A percentile compares a stretch with the other conserved stretches of the same genome.
Evolutionary conservation across 2,888 invertebrate genomes (phyloP).

Genomic region (Andrena flavipes): DNA sequence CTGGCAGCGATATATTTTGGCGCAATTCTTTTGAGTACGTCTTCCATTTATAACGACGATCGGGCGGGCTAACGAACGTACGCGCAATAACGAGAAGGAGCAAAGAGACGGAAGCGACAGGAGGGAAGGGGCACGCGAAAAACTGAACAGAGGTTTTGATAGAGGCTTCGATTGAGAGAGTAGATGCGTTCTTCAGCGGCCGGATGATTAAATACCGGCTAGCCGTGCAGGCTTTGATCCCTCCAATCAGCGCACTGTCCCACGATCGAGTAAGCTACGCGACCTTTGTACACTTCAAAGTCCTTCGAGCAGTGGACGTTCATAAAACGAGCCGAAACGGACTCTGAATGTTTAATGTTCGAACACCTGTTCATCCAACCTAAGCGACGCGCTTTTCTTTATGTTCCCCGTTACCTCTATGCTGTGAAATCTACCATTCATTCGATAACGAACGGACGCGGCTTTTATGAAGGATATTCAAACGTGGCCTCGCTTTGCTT

Average conservation of each 20-base stretch:
- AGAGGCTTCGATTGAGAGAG: constrained; percentile 45
- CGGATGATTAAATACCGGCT: constrained; percentile 72
- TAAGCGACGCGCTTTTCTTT: constrained; percentile 9
- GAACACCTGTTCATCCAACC: constrained; percentile 48
- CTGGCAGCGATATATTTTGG: too few relatives aligned
- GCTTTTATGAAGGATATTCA: constrained; percentile 14
- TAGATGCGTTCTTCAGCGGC: constrained; percentile 67
- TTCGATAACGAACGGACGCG: constrained; percentile 27
- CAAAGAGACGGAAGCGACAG: constrained; percentile 4
- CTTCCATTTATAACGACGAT: constrained; percentile 1
- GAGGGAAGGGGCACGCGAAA: constrained; percentile 22
- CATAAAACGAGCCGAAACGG: constrained; percentile 59
- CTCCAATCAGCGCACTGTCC: constrained; percentile 72
- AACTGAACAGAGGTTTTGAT: constrained; percentile 50
- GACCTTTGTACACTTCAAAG: constrained; percentile 68
- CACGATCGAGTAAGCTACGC: constrained; percentile 60
- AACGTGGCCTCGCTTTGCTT: constrained; percentile 8
- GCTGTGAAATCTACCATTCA: constrained; percentile 29
- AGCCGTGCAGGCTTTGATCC: constrained; percentile 72
- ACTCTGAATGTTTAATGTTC: constrained; percentile 71
- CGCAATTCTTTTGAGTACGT: neutral
- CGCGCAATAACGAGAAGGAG: constrained; percentile 3
- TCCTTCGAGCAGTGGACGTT: constrained; percentile 44
- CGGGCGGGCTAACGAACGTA: constrained; percentile 18
- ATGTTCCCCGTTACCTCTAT: neutral